Base-by-base conservation (phyloP, 2,888 invertebrate genomes). In the Sphaerophoria taeniata region DNA sequence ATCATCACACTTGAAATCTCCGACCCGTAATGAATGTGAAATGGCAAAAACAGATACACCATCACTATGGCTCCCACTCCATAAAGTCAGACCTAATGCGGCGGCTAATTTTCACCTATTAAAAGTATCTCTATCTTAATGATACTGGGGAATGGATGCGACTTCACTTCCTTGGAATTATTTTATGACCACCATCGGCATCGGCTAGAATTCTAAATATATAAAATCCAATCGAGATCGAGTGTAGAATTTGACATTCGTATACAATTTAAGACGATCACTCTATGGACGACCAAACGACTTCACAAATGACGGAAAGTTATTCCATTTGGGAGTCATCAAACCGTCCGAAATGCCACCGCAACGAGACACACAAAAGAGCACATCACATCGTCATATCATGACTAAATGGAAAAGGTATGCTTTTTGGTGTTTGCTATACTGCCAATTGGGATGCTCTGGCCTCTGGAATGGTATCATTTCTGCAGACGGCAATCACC, bases 51-150 rank as follows among this genome's bases (percentile, higher is more conserved):
- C 24, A 43, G 43, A 43, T 39, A 7, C 9, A 39, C 39, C 6
- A 7, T 39, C 9, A 39, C 12, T 24, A 24, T 24, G 24, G 39
- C 67, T 67, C 67, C 67, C 53, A 80, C 84, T 81, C 69, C 63
- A 24, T 24, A 24, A 24, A 1, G 24, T 24, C 24, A 72, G 76
- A 73, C 73, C 81, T 81, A 85, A 85, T 85, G 85, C 85, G 81
- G 81, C 81, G 85, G 81, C 81, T 85, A 85, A 85, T 85, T 85
- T 85, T 85, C 81, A 85, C 85, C 85, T 85, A 81, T 85, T 85
- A 85, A 81, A 85, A 70, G 80, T 77, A 72, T 67, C 75, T 60
- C 75, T 60, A 58, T 65, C 34, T 7, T 24, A 36, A 63, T 14
- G 67, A 60, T 55, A 34, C 16, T 12, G 65, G 31, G 24, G 53